phyloP scores from a whole-genome alignment of 2,113 vertebrate genomes.

The Microcebus murinus region DNA sequence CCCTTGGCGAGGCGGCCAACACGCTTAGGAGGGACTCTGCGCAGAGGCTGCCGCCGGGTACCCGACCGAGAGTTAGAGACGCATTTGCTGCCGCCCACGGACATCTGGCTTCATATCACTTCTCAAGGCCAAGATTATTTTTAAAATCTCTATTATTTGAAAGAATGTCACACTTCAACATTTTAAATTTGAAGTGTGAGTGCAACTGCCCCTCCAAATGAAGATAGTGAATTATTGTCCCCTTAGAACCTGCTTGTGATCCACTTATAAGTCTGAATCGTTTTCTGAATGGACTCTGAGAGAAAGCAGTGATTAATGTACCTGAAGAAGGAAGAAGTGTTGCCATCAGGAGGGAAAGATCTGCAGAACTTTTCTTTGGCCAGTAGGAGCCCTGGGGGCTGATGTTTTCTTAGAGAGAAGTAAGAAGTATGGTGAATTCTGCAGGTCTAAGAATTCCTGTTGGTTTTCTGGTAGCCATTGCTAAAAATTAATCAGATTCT shows the following conservation, averaged over 20 bases:
- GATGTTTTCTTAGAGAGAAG: neutral
- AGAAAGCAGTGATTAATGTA: neutral
- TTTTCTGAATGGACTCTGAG: neutral
- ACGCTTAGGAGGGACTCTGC: neutral
- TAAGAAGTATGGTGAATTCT: neutral
- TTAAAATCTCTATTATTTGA: conserved; percentile 45
- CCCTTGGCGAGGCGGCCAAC: neutral
- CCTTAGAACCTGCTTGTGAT: neutral
- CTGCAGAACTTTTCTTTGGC: neutral
- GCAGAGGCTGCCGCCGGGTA: neutral
- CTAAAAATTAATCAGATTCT: conserved; percentile 6
- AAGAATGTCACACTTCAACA: neutral
- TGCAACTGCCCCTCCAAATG: neutral
- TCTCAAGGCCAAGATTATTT: conserved; percentile 42
- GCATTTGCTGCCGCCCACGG: neutral
- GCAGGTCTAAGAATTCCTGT: neutral
- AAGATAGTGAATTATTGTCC: neutral
- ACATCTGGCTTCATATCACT: conserved; percentile 49
- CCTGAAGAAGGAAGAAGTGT: neutral
- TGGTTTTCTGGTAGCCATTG: neutral
- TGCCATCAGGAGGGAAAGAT: neutral
- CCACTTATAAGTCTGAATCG: neutral
- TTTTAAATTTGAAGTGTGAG: conserved; percentile 48
- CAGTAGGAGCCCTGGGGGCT: neutral
- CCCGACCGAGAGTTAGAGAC: neutral